These are phyloP conservation scores for Drosophila formosana DNA, from an alignment of 2,888 invertebrate genomes.

Conservation along the genomic window DNA sequence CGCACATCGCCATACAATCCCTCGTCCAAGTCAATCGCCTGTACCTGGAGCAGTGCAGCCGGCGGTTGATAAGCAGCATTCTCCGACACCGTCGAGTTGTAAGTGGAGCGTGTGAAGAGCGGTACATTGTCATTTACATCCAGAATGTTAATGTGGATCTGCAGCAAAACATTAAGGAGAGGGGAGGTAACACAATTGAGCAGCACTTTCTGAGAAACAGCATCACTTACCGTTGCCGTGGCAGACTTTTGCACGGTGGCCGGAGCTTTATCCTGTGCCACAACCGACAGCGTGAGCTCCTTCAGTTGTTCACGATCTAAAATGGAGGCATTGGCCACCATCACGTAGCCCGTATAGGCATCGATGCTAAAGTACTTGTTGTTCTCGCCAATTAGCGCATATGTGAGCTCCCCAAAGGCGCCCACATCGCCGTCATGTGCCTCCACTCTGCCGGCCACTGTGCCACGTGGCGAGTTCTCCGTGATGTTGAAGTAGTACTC, in stretches of 20 bases:
- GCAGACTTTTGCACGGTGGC: conserved; percentile 88
- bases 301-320: conserved; percentile 92
- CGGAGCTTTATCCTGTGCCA: conserved; percentile 93
- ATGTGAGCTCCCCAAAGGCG: conserved; percentile 91
- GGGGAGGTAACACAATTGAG: background rate
- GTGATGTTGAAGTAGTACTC: conserved; percentile 90
- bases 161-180: conserved; percentile 24
- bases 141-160: conserved; percentile 90
- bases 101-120: conserved; percentile 91
- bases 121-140: conserved; percentile 97
- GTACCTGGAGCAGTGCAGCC: conserved; percentile 92
- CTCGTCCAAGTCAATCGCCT: conserved; percentile 92
- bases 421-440: conserved; percentile 93
- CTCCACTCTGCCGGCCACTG: conserved; percentile 89
- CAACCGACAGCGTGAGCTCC: conserved; percentile 91
- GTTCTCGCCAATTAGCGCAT: conserved; percentile 91
- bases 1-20: conserved; percentile 91
- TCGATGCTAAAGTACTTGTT: conserved; percentile 91
- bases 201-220: too few relatives aligned
- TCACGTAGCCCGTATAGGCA: conserved; percentile 90
- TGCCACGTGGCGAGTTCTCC: conserved; percentile 91
- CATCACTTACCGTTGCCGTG: conserved; percentile 89
- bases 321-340: conserved; percentile 89
- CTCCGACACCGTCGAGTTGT: conserved; percentile 93
- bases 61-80: conserved; percentile 93